A percentile compares a stretch with the other conserved stretches of the same genome.
phyloP scores from a whole-genome alignment of 2,797 vertebrate species.

The Nasua narica region DNA sequence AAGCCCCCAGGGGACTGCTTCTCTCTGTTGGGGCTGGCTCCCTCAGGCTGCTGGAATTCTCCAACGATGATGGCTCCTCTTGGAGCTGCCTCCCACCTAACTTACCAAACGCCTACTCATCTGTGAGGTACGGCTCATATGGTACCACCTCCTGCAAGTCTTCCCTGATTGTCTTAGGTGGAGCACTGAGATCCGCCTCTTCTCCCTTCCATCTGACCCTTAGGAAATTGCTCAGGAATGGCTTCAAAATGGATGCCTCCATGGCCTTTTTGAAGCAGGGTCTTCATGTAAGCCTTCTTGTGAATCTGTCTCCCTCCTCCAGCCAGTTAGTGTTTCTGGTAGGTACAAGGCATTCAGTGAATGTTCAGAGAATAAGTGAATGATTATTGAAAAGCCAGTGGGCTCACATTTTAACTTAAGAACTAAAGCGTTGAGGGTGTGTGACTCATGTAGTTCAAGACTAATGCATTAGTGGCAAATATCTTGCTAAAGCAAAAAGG shows the following conservation, averaged over 20 bases:
- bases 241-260: neutral
- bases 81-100: neutral
- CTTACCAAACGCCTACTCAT: neutral
- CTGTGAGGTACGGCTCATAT: neutral
- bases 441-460: neutral
- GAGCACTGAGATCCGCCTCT: neutral
- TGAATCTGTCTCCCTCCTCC: fast-evolving
- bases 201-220: neutral
- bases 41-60: neutral
- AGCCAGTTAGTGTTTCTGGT: fast-evolving
- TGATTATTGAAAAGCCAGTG: neutral
- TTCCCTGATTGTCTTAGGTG: neutral
- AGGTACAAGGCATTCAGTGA: fast-evolving
- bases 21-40: neutral
- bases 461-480: neutral
- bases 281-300: fast-evolving
- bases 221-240: neutral
- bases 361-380: neutral
- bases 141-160: neutral
- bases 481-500: neutral
- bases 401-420: neutral
- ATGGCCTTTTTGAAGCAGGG: fast-evolving
- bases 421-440: fast-evolving
- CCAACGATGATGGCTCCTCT: fast-evolving
- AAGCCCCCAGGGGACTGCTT: neutral